Evolutionary conservation across 1,140 invertebrate species (phyloP).

Genomic region (Drepana arcuata): DNA sequence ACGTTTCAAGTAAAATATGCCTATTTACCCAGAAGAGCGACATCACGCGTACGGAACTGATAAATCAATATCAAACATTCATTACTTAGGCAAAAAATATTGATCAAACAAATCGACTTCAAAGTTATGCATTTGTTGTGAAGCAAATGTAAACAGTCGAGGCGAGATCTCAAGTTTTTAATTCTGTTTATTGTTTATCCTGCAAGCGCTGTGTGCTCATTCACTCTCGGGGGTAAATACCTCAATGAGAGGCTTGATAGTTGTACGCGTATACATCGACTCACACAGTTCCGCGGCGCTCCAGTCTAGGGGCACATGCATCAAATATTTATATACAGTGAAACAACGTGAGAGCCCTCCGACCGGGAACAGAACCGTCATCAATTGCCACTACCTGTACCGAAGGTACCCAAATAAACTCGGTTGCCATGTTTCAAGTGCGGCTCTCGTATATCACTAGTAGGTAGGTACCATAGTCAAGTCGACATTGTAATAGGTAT

Average conservation of each 20-base stretch:
- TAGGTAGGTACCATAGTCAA: background rate
- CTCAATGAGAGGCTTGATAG: too few relatives aligned
- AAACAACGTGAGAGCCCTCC: slow-evolving; percentile 8
- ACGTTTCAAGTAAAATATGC: too few relatives aligned
- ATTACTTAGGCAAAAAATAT: too few relatives aligned
- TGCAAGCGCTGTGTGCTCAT: slow-evolving; percentile 22
- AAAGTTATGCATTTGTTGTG: too few relatives aligned
- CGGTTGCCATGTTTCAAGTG: slow-evolving; percentile 8
- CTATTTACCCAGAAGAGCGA: too few relatives aligned
- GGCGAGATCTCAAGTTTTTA: too few relatives aligned
- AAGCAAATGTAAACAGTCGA: too few relatives aligned
- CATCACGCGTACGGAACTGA: too few relatives aligned
- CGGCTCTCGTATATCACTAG: slow-evolving; percentile 4
- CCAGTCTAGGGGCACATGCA: slow-evolving; percentile 16
- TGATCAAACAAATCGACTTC: too few relatives aligned
- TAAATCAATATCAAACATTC: too few relatives aligned
- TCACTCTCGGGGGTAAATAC: slow-evolving; percentile 22
- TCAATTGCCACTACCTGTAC: slow-evolving; percentile 12
- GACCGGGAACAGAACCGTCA: slow-evolving; percentile 13
- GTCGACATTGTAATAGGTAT: too few relatives aligned
- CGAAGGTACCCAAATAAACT: slow-evolving; percentile 3
- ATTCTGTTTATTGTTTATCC: slow-evolving; percentile 14
- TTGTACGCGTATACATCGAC: too few relatives aligned
- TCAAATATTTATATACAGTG: slow-evolving; percentile 31
- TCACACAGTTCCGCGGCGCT: slow-evolving; percentile 9